Base-by-base conservation (phyloP, 2,113 vertebrate species). In the Calonectris borealis region DNA sequence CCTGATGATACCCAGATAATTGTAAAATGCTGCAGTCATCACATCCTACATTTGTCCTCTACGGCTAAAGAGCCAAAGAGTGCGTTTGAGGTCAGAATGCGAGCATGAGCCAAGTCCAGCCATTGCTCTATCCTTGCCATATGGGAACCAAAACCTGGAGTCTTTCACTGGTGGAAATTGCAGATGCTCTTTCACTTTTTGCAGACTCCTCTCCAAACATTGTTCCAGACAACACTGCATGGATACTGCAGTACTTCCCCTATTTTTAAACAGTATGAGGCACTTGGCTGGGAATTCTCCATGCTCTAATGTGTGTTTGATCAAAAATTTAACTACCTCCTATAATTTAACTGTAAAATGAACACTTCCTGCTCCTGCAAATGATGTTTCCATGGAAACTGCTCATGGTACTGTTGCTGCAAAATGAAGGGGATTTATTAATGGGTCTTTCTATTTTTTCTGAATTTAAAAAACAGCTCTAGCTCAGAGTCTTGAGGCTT, bases 341-440 rank as follows among this genome's bases (percentile, higher is more conserved):
- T 84, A 69, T 90, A 77, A 95, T 96, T 96, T 97, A 95, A 96
- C 96, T 96, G 88, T 78, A 88, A 94, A 96, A 97, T 80, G 87
- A 97, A 78, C 32, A 81, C 36, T 91, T 83, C 44, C 81, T 96
- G 73, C 82, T 91, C 34, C 62, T 94, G 91, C 78, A 86, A 71
- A 38, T 55, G 51, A 83, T 88, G 97, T 98, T 98, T 96, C 97
- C 95, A 93, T 97, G 87, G 97, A 95, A 97, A 98, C 96, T 79
- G 69, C 54, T 96, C 89, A 29, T 86, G 71, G 36, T 73, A 36
- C 42, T 73, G 57, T 16, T 60, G 54, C 68, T 93, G 29, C 46
- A 88, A 75, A 95, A 80, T 36, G 61, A 93, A 92, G 76, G 48
- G 46, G 20, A 4, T 34, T 97, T 93, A 86, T 93, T 86, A 94